Evolutionary conservation across 2,888 invertebrate species (phyloP), one percentile per base, ranked within the genome.

Genomic region (Mellilla xanthometata): DNA sequence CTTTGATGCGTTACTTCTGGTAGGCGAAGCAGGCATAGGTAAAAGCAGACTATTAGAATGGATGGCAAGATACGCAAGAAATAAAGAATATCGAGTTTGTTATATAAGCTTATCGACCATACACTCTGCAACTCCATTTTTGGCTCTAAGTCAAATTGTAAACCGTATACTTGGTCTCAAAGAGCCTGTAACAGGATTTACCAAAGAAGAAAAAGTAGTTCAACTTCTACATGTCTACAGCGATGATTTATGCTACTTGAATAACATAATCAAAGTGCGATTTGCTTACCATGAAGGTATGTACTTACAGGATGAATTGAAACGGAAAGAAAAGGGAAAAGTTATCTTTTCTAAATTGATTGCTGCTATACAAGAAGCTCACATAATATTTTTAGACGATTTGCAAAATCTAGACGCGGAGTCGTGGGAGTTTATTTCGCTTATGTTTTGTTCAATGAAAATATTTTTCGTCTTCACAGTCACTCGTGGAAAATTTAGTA

Each of bases 31-130:
- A 7, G 84, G 92, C 12, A 80, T 91, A 8, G 93, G 93, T 1
- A 93, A 93, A 67, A 90, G 89, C 12, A 81, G 91, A 51, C 59
- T 93, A 30, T 64, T 93, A 43, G 88, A 91, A 58, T 89, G 91
- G 68, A 90, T 89, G 80, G 69, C 76, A 1, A 73, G 82, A 31
- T 30, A 69, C 39, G 73, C 81, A 1, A 72, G 56, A 60, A 81
- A 76, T 56, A 63, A 58, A 39, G 64, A 62, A 2, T 58, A 65
- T 42, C 64, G 59, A 56, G 62, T 79, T 49, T 76, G 77, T 51
- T 65, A 58, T 46, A 58, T 80, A 33, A 74, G 56, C 40, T 70
- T 82, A 49, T 82, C 78, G n/a, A 81, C 78, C 40, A 86, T 80
- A 61, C 90, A 79, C 65, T 85, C 77, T 32, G 84, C 81, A 52